A percentile compares a stretch with the other conserved stretches of the same genome.
These are phyloP conservation scores for Drosophila ustulata DNA, from an alignment of 2,888 invertebrate genomes.

Conservation along the genomic window DNA sequence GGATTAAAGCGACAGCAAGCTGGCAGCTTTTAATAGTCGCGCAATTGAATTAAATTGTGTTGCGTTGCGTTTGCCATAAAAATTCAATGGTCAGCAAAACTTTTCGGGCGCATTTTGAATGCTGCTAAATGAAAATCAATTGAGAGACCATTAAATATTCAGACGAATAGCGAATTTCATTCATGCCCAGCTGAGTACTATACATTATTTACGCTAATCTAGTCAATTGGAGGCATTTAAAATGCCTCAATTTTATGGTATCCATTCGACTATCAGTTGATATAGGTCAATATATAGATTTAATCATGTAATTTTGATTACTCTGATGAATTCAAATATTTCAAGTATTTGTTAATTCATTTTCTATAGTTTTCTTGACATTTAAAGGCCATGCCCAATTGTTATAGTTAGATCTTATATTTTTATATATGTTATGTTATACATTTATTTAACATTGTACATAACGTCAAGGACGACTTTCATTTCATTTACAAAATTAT, in stretches of 20 bases:
- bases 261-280: neutral
- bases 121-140: conserved; percentile 14
- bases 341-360: too few species aligned
- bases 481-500: too few species aligned
- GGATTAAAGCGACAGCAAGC: conserved; percentile 47
- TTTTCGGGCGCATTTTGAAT: conserved; percentile 16
- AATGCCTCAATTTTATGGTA: neutral
- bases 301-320: too few species aligned
- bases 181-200: neutral
- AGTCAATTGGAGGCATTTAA: neutral
- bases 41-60: conserved; percentile 55
- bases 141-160: conserved; percentile 17
- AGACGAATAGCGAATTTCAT: conserved; percentile 10
- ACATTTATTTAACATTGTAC: too few species aligned
- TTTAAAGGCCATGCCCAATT: too few species aligned
- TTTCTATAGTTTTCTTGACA: too few species aligned
- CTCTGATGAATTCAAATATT: too few species aligned
- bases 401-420: too few species aligned
- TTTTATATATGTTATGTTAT: too few species aligned
- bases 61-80: conserved; percentile 20
- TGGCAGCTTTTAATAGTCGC: conserved; percentile 47
- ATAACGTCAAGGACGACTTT: too few species aligned
- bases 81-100: conserved; percentile 25
- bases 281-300: too few species aligned
- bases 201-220: neutral